Conservation (phyloP, 2,797 vertebrate species). For the Cuniculus paca region DNA sequence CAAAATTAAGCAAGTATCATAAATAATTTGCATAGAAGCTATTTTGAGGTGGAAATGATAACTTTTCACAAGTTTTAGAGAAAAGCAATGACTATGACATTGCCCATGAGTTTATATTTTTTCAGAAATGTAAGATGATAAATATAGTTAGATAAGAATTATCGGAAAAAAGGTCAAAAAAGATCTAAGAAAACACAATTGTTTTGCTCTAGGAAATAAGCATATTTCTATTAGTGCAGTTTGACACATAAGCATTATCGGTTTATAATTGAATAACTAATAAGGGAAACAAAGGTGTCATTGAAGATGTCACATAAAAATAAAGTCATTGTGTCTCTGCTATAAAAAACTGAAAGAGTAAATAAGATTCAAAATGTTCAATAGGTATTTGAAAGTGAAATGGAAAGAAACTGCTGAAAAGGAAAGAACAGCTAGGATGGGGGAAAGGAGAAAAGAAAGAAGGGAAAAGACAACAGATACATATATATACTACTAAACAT, state of each 20-base stretch:
- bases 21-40: neutral
- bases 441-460: no score
- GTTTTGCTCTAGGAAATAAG: neutral
- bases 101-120: neutral
- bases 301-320: neutral
- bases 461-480: no score
- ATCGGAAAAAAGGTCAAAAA: neutral
- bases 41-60: neutral
- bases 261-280: neutral
- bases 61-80: neutral
- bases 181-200: neutral
- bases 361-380: no score
- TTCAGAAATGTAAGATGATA: neutral
- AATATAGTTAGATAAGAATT: neutral
- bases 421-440: no score
- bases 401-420: no score
- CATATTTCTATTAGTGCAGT: neutral
- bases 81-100: neutral
- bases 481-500: no score
- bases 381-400: no score
- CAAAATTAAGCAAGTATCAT: neutral
- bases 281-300: neutral
- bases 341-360: no score
- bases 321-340: neutral
- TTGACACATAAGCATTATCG: neutral